phyloP scores from a whole-genome alignment of 2,113 vertebrate species.

The Oreochromis spilurus region DNA sequence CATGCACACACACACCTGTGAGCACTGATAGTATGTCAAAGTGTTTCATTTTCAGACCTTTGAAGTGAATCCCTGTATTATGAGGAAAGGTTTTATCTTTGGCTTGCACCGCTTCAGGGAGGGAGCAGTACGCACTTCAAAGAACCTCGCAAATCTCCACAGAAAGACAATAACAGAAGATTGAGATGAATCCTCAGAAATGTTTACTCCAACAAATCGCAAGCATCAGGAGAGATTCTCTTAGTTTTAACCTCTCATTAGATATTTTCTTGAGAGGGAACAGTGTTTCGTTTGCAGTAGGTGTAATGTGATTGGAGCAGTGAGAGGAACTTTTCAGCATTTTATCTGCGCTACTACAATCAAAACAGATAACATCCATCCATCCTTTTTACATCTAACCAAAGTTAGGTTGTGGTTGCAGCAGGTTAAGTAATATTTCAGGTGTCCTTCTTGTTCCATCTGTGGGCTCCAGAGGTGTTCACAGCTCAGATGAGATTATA shows the following conservation, averaged over 20 bases:
- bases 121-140: constrained; percentile 27
- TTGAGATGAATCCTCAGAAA: constrained; percentile 19
- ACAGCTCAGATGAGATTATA: not conserved
- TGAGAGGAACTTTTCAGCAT: not conserved
- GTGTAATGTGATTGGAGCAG: not conserved
- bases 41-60: constrained; percentile 25
- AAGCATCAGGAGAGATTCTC: not conserved
- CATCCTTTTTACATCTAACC: not conserved
- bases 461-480: not conserved
- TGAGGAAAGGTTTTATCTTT: constrained; percentile 9
- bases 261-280: not conserved
- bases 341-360: not conserved
- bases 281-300: not conserved
- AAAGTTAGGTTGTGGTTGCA: not conserved
- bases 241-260: not conserved
- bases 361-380: not conserved
- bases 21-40: not conserved
- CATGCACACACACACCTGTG: not conserved
- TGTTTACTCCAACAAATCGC: constrained; percentile 37
- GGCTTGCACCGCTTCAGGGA: constrained; percentile 23
- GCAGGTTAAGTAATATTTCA: not conserved
- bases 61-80: constrained; percentile 24
- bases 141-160: constrained; percentile 23
- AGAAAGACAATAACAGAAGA: constrained; percentile 26
- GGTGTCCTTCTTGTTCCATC: not conserved